Evolutionary conservation across 2,113 vertebrate species (phyloP), one percentile per base, ranked within the genome.

Genomic region (Pollachius pollachius): DNA sequence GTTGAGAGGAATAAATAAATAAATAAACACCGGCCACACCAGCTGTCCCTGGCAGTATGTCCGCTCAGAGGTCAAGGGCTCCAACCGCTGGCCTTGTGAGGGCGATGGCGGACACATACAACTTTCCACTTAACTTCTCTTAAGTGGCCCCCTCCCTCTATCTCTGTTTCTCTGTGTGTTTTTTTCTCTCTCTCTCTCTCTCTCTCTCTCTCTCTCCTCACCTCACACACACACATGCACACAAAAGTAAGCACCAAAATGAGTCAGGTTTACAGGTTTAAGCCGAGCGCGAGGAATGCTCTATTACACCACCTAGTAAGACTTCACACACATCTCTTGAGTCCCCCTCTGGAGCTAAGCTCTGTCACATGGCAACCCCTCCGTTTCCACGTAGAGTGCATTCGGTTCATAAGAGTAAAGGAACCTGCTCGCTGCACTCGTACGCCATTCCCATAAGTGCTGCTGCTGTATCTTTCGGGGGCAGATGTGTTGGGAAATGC

Each of bases 1-100:
- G 92, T 93, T 92, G 79, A 85, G 85, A 13, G 8, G 41, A 48
- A 48, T 48, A 92, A 89, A 92, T 91, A 92, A 93, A 93, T 92
- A 93, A 93, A 93, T 92, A 92, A 93, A 85, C 85, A 87, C 69
- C 65, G 90, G 80, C 87, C 87, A 82, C 91, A 92, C 91, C 92
- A 93, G 92, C 92, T 93, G 92, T 93, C 91, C 85, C 89, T 89
- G 91, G 89, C 89, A 90, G 92, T 81, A 85, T 76, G 87, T 90
- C 89, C 86, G 89, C 69, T 89, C 90, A 90, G 89, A 91, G 91
- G 92, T 93, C 92, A 93, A 93, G 92, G 92, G 89, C 91, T 92
- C 90, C 91, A 90, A 93, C 92, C 92, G 86, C 92, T 93, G 92
- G 91, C 87, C 89, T 90, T 88, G 87, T 85, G 87, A 89, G 89